Evolutionary conservation across 37 sponge, comb jelly and placozoan species (phyloP).

Genomic region (Sycon ciliatum): DNA sequence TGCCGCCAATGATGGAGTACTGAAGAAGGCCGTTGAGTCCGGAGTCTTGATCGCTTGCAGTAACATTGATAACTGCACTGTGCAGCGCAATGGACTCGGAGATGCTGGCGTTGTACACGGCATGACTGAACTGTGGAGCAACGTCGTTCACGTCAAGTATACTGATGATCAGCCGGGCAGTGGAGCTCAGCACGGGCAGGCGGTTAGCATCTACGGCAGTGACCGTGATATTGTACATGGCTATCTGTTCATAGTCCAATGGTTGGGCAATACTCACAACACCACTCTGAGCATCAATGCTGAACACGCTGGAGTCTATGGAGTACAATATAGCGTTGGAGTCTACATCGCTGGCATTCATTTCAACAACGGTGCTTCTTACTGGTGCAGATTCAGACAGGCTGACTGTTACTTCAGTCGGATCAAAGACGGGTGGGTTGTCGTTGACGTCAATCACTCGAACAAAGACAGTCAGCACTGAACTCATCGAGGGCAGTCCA

Average conservation of each 20-base stretch:
- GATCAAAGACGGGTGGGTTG: conserved; percentile 34
- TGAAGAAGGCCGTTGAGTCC: conserved; percentile 27
- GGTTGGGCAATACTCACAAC: background rate
- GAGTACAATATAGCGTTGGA: too few species aligned
- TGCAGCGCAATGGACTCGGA: conserved; percentile 11
- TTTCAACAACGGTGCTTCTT: background rate
- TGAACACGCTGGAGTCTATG: too few species aligned
- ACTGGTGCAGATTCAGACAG: too few species aligned
- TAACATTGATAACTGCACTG: conserved; percentile 11
- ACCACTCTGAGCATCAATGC: background rate
- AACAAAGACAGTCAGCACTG: conserved; percentile 26
- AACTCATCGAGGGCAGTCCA: conserved; percentile 15
- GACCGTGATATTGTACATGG: conserved; percentile 11
- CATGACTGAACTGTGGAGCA: conserved; percentile 35
- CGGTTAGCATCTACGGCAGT: background rate
- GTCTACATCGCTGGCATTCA: conserved; percentile 31
- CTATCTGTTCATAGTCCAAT: conserved; percentile 22
- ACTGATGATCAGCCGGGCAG: conserved; percentile 12
- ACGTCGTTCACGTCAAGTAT: conserved; percentile 42
- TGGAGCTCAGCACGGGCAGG: conserved; percentile 35
- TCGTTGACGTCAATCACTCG: conserved; percentile 48
- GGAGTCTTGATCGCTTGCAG: conserved; percentile 40
- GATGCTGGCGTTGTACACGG: conserved; percentile 34
- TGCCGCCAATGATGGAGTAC: conserved; percentile 27
- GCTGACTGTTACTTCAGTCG: too few species aligned